A percentile compares a stretch with the other conserved stretches of the same genome.
These are phyloP conservation scores for Stegophylla sp. DNA, from an alignment of 2,888 invertebrate species.

Conservation along the genomic window DNA sequence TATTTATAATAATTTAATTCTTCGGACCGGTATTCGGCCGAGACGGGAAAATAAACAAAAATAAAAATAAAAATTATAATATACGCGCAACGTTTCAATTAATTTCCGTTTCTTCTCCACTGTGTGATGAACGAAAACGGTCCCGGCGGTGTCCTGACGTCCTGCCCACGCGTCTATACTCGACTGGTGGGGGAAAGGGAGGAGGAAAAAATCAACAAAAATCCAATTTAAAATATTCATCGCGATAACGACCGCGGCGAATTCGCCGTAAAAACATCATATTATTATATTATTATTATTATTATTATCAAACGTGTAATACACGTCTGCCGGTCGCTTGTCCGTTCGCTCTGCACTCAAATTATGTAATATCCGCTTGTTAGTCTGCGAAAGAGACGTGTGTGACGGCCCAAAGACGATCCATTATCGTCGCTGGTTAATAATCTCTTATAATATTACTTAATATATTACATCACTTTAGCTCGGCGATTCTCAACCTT, in stretches of 20 bases:
- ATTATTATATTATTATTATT: too few species aligned
- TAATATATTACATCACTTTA: too few species aligned
- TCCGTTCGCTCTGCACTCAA: too few species aligned
- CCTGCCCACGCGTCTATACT: not conserved
- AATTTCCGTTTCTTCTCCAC: slow-evolving; percentile 16
- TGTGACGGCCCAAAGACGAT: too few species aligned
- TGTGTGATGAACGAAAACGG: not conserved
- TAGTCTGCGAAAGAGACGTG: not conserved
- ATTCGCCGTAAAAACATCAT: slow-evolving; percentile 11
- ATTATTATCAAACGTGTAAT: too few species aligned
- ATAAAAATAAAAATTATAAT: not conserved
- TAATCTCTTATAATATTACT: too few species aligned
- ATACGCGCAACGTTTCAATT: slow-evolving; percentile 50
- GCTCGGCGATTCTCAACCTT: too few species aligned
- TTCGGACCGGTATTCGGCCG: slow-evolving; percentile 22
- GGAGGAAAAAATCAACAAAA: not conserved
- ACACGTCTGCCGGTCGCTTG: too few species aligned
- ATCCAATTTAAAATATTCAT: slow-evolving; percentile 48
- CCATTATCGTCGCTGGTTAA: too few species aligned
- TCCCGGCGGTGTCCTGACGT: slow-evolving; percentile 35
- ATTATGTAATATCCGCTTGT: too few species aligned
- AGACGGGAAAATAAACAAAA: not conserved
- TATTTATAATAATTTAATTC: slow-evolving; percentile 2
- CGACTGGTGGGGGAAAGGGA: too few species aligned
- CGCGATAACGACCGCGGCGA: slow-evolving; percentile 23